A percentile compares a stretch with the other conserved stretches of the same genome.
Evolutionary conservation across 2,113 vertebrate genomes (phyloP).

Genomic region (Parotia lawesii): DNA sequence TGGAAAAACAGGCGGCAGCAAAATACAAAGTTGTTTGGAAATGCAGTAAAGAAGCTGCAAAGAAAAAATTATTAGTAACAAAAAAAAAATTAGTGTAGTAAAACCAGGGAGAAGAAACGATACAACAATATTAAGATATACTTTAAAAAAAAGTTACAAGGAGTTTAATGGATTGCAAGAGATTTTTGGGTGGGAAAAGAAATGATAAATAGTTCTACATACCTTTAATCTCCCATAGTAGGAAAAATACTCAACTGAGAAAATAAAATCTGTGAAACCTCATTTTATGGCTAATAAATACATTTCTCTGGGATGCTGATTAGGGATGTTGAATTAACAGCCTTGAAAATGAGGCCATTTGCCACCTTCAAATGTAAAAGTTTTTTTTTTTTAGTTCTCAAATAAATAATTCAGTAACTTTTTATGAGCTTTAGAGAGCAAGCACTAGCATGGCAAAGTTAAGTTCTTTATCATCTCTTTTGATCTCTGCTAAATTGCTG

Average conservation of each 20-base stretch:
- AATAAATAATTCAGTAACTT: constrained; percentile 40
- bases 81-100: neutral
- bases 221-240: neutral
- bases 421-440: neutral
- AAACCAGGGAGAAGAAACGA: neutral
- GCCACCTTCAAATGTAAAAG: neutral
- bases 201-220: neutral
- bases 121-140: neutral
- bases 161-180: neutral
- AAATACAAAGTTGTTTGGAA: neutral
- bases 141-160: neutral
- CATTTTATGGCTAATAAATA: neutral
- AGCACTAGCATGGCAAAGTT: neutral
- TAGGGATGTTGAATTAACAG: neutral
- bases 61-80: neutral
- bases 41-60: neutral
- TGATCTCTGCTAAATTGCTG: neutral
- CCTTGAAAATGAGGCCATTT: constrained; percentile 10
- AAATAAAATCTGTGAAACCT: neutral
- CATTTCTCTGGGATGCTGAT: constrained; percentile 2
- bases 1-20: neutral
- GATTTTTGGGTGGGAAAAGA: neutral
- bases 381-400: neutral
- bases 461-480: constrained; percentile 27
- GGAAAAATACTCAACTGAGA: neutral